These are phyloP conservation scores for Scaptomyza flava DNA, from an alignment of 2,888 invertebrate species.

Conservation along the genomic window DNA sequence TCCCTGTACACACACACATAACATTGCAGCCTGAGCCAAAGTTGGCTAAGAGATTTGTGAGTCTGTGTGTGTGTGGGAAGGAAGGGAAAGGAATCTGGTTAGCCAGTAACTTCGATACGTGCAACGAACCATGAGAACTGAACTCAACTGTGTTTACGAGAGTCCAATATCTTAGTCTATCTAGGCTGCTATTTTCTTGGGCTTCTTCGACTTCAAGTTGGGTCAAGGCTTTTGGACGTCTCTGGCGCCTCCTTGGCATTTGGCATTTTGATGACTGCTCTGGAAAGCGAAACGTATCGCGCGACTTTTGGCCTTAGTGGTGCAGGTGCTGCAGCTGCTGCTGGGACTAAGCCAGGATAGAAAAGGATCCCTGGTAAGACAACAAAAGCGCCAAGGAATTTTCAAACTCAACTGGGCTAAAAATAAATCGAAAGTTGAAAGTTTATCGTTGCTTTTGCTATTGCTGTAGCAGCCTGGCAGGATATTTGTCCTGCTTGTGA, in stretches of 20 bases:
- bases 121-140: constrained; percentile 47
- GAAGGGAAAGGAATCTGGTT: constrained; percentile 2
- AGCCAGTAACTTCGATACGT: constrained; percentile 65
- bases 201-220: constrained; percentile 7
- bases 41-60: constrained; percentile 70
- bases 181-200: constrained; percentile 28
- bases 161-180: constrained; percentile 38
- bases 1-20: constrained; percentile 58
- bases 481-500: constrained; percentile 65
- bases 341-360: constrained; percentile 31
- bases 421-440: constrained; percentile 76
- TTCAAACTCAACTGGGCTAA: constrained; percentile 48
- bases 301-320: constrained; percentile 48
- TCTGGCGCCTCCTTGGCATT: constrained; percentile 48
- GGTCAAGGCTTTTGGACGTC: constrained; percentile 54
- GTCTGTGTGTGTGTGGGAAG: constrained; percentile 22
- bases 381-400: constrained; percentile 64
- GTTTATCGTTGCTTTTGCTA: constrained; percentile 32
- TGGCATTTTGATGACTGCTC: constrained; percentile 69
- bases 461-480: constrained; percentile 60
- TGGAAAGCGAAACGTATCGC: constrained; percentile 28
- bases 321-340: constrained; percentile 56
- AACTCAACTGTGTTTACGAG: constrained; percentile 28
- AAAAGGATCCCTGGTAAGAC: constrained; percentile 40
- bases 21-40: constrained; percentile 48